Evolutionary conservation across 2,888 invertebrate species (phyloP).

Genomic region (Dynastes grantii): DNA sequence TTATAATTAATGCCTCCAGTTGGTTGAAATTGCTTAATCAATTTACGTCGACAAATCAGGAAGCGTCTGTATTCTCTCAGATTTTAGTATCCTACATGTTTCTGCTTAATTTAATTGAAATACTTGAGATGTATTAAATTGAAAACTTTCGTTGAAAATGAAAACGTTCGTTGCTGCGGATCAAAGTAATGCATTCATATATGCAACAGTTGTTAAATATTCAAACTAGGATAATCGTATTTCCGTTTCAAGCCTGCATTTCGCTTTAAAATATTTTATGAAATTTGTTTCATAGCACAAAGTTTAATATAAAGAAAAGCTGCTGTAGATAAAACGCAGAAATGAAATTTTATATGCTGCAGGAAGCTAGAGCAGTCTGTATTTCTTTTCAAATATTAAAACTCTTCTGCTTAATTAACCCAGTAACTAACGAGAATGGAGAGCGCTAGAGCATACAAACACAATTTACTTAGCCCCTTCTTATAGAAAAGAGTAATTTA

Average conservation of each 20-base stretch:
- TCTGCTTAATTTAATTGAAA: constrained; percentile 14
- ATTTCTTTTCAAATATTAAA: background rate
- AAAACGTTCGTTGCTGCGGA: background rate
- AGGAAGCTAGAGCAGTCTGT: background rate
- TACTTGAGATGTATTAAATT: background rate
- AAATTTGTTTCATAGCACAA: background rate
- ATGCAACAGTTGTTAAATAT: constrained; percentile 15
- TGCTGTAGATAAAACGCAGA: background rate
- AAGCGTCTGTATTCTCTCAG: background rate
- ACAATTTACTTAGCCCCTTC: too few species aligned
- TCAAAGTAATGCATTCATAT: background rate
- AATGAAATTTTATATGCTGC: background rate
- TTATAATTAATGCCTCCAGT: constrained; percentile 37
- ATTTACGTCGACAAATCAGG: constrained; percentile 26
- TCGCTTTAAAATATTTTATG: constrained; percentile 7
- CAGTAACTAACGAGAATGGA: too few species aligned
- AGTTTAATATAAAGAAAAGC: background rate
- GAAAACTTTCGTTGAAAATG: background rate
- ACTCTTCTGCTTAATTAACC: too few species aligned
- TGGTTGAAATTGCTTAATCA: constrained; percentile 29
- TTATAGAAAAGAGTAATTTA: too few species aligned
- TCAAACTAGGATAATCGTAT: background rate
- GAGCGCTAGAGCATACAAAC: too few species aligned
- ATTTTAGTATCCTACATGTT: constrained; percentile 7
- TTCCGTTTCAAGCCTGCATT: background rate